Conservation (phyloP, 2,113 vertebrate species). For the Pygoscelis antarcticus region DNA sequence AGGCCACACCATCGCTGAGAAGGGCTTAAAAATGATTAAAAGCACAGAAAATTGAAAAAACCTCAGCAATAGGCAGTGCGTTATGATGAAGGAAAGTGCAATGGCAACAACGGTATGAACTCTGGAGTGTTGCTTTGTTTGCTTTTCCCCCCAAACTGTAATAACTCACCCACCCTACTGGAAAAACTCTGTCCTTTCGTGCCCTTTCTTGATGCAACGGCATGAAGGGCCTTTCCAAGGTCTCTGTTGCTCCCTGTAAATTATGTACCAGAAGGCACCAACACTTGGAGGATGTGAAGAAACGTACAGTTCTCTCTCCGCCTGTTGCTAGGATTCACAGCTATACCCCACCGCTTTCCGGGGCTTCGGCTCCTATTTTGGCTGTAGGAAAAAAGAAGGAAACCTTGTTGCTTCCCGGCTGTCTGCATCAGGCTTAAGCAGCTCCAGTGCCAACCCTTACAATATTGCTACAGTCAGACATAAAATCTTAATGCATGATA, state of each 20-base stretch:
- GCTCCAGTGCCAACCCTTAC: not conserved
- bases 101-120: not conserved
- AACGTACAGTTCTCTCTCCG: slow-evolving; percentile 16
- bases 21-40: slow-evolving; percentile 25
- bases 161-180: not conserved
- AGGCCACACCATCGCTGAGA: not conserved
- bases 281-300: slow-evolving; percentile 45
- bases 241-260: not conserved
- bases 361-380: slow-evolving; percentile 22
- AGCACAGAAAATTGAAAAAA: not conserved
- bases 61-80: not conserved
- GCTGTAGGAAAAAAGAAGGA: slow-evolving; percentile 4
- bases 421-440: not conserved
- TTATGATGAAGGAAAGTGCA: not conserved
- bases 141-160: not conserved
- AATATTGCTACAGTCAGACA: slow-evolving; percentile 41
- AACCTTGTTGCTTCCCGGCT: slow-evolving; percentile 17
- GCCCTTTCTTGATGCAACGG: not conserved
- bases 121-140: not conserved
- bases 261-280: slow-evolving; percentile 37
- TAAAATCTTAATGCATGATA: slow-evolving; percentile 63
- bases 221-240: not conserved
- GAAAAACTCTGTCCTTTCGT: not conserved
- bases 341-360: slow-evolving; percentile 11
- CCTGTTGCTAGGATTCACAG: slow-evolving; percentile 59